Evolutionary conservation across 30 jellyfish, hydroid and myxozoan species (phyloP).

Genomic region (Pseudorhiza aurosa): DNA sequence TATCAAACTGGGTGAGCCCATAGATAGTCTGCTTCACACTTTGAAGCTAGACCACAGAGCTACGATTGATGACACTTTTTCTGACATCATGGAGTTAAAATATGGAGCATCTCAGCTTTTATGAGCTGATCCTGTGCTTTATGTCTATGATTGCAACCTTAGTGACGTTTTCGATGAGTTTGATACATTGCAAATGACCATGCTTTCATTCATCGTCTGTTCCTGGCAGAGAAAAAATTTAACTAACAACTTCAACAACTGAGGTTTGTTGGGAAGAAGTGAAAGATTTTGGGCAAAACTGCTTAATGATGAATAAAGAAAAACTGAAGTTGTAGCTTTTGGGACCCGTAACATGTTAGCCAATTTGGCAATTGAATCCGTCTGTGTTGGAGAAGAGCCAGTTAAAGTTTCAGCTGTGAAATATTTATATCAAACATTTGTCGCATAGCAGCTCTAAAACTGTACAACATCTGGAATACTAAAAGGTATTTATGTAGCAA

Average conservation of each 20-base stretch:
- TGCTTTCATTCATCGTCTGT: slow-evolving; percentile 17
- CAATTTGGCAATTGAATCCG: slow-evolving; percentile 31
- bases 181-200: slow-evolving; percentile 7
- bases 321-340: slow-evolving; percentile 38
- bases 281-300: slow-evolving; percentile 40
- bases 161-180: background rate
- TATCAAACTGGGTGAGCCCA: background rate
- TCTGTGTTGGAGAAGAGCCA: slow-evolving; percentile 36
- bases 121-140: background rate
- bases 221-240: slow-evolving; percentile 9
- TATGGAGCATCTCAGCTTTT: background rate
- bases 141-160: background rate
- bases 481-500: slow-evolving; percentile 33
- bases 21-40: too few species aligned
- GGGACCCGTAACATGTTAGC: slow-evolving; percentile 31
- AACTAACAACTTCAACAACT: slow-evolving; percentile 16
- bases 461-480: slow-evolving; percentile 33
- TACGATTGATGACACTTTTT: background rate
- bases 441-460: slow-evolving; percentile 46
- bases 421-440: slow-evolving; percentile 27
- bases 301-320: slow-evolving; percentile 35
- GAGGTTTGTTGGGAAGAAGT: slow-evolving; percentile 29
- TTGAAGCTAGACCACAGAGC: background rate
- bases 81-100: slow-evolving; percentile 2
- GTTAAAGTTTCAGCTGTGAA: slow-evolving; percentile 42